Conservation (phyloP, 1,140 invertebrate species). For the Rhynchophorus ferrugineus region DNA sequence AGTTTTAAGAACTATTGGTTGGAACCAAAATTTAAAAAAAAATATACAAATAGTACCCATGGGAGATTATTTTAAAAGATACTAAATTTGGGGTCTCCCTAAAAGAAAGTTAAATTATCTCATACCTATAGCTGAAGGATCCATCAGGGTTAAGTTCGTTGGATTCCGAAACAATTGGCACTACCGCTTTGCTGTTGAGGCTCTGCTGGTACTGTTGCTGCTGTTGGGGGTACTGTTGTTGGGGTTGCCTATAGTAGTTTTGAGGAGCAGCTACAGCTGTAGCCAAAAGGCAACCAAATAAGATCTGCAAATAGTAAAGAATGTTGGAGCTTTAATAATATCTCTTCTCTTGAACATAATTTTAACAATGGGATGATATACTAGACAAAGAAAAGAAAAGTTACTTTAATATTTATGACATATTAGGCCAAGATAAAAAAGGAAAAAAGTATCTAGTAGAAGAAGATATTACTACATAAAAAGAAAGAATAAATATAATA, state of each 20-base stretch:
- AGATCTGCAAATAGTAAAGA: conserved; percentile 15
- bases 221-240: conserved; percentile 14
- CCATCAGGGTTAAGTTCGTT: conserved; percentile 49
- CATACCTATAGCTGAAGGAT: conserved; percentile 43
- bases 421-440: no score
- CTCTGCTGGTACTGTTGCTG: conserved; percentile 7
- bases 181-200: conserved; percentile 19
- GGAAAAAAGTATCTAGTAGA: no score
- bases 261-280: conserved; percentile 29
- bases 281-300: conserved; percentile 21
- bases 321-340: no score
- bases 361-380: conserved; percentile 5
- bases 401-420: no score
- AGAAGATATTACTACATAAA: no score
- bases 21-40: no score
- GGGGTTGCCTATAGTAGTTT: conserved; percentile 21
- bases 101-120: no score
- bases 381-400: conserved; percentile 4
- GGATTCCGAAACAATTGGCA: conserved; percentile 43
- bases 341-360: not conserved
- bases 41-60: no score
- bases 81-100: no score
- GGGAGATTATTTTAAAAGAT: no score
- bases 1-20: no score
- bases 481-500: no score